Evolutionary conservation across 2,888 invertebrate genomes (phyloP), one percentile per base, ranked within the genome.

Genomic region (Nymphalis urticae): DNA sequence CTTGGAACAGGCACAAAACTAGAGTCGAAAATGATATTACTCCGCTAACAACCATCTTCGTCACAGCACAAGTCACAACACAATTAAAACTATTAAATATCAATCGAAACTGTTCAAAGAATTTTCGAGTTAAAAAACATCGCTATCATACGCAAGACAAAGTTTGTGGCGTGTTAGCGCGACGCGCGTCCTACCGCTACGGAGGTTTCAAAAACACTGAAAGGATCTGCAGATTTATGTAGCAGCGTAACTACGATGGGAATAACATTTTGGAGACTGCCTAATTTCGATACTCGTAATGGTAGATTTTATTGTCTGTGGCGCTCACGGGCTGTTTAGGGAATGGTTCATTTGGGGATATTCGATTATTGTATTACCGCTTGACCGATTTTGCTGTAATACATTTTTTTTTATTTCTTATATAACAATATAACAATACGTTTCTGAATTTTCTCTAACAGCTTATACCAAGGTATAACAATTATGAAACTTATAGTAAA

Each of bases 1-100:
- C 89, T 77, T 88, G 85, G 67, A 89, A 85, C 71, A 86, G 76
- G 77, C 85, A 82, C 75, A 89, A 73, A 72, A 89, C 80, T 64
- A 86, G 76, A 71, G 81, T 79, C 64, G 78, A 76, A 75, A 85
- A 80, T 63, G 71, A 73, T 58, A 79, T 71, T 66, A 84, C 78
- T 81, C 83, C 81, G 75, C 80, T 79, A 64, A 80, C 77, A 48
- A 83, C 76, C 89, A 88, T 89, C 76, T 79, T 85, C 67, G 69
- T 27, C 70, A 73, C 74, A 66, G 68, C 64, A 66, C 73, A 73
- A 83, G 79, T 69, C 79, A 72, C 76, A 79, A 79, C 79, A 81
- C 80, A 79, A 21, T 16, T 48, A 13, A 68, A 67, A 66, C 54
- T 53, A 24, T 64, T 59, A 16, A 64, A 62, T 70, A 17, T 56